Evolutionary conservation across 2,888 invertebrate species (phyloP).

Genomic region (Drosophila macrospina): DNA sequence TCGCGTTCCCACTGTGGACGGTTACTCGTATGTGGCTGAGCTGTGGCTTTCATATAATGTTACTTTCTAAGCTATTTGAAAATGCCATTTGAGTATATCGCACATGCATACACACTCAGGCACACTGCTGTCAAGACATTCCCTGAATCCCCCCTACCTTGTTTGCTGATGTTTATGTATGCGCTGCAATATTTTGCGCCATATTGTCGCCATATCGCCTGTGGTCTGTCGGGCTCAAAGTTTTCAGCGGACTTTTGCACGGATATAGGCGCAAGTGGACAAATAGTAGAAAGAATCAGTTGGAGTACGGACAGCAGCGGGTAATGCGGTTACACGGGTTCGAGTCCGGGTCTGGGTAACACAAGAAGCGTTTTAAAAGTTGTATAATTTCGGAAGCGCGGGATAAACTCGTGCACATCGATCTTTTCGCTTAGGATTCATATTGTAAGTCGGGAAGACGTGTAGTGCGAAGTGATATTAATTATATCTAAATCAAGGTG

Average conservation of each 20-base stretch:
- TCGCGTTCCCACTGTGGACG: conserved; percentile 4
- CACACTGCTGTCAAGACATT: conserved; percentile 56
- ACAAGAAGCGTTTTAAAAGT: conserved; percentile 34
- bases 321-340: conserved; percentile 63
- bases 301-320: conserved; percentile 49
- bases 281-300: conserved; percentile 47
- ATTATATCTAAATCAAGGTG: conserved; percentile 63
- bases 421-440: conserved; percentile 43
- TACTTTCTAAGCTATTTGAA: conserved; percentile 75
- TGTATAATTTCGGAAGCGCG: conserved; percentile 39
- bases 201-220: conserved; percentile 61
- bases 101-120: conserved; percentile 38
- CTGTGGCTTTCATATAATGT: conserved; percentile 66
- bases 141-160: background rate
- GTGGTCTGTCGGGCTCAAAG: conserved; percentile 51
- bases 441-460: conserved; percentile 16
- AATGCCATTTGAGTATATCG: conserved; percentile 78
- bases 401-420: conserved; percentile 34
- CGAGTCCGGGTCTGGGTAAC: conserved; percentile 30
- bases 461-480: conserved; percentile 67
- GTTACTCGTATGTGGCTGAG: conserved; percentile 28
- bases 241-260: conserved; percentile 40
- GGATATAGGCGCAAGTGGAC: conserved; percentile 58
- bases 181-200: conserved; percentile 69
- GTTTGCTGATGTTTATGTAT: conserved; percentile 73